Conservation (phyloP, 64 coral and sea anemone genomes). For the Dendronephthya gigantea region DNA sequence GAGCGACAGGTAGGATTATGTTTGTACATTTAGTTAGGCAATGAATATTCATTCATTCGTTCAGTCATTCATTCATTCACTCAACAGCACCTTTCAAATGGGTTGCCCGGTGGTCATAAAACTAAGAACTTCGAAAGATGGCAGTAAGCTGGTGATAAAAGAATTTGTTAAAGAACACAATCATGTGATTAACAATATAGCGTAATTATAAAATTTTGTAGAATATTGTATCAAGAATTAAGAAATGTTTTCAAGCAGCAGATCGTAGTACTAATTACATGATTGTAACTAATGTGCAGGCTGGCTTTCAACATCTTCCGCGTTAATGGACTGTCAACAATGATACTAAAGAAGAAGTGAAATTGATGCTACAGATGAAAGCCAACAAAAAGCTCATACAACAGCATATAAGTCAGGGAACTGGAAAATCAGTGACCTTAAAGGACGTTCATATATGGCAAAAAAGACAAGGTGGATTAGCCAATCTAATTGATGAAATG, state of each 20-base stretch:
- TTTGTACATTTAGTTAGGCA: no score
- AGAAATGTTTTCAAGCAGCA: no score
- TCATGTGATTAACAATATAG: constrained; percentile 25
- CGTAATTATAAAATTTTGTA: no score
- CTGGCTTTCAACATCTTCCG: constrained; percentile 23
- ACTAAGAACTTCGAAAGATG: constrained; percentile 14
- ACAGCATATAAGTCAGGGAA: constrained; percentile 19
- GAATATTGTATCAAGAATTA: no score
- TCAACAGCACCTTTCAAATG: constrained; percentile 37
- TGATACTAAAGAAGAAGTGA: constrained; percentile 14
- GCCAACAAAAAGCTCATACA: constrained; percentile 31
- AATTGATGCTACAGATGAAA: constrained; percentile 23
- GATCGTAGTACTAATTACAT: no score
- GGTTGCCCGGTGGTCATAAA: constrained; percentile 23
- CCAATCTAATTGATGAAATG: constrained; percentile 24
- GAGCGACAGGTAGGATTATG: no score
- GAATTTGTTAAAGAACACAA: constrained; percentile 34
- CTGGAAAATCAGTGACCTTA: constrained; percentile 12
- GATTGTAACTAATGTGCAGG: no score
- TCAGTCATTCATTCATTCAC: no score
- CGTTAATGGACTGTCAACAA: neutral
- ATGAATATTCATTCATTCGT: neutral
- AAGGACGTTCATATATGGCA: constrained; percentile 38
- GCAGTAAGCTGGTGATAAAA: constrained; percentile 20
- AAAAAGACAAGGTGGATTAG: constrained; percentile 20